Evolutionary conservation across 2,888 invertebrate genomes (phyloP), one percentile per base, ranked within the genome.

Genomic region (Campaea margaritaria): DNA sequence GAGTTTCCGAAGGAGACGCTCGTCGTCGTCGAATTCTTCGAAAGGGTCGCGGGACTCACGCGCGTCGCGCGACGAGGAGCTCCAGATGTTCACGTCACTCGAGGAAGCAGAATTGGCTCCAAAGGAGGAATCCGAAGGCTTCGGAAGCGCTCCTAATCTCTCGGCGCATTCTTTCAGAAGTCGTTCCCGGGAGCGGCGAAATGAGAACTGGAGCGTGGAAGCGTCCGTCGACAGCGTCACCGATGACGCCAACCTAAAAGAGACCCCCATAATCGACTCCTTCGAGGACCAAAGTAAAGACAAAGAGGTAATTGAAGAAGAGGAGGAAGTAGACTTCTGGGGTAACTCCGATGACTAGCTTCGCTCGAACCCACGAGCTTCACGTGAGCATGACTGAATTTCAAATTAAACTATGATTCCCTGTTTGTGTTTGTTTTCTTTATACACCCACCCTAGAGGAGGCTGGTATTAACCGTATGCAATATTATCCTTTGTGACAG

Each of bases 11-110:
- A 94, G 93, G 71, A 93, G 94, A 38, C 90, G 93, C 63, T 94
- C 94, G 41, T 94, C 94, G 65, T 94, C 94, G 48, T 91, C 93
- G 67, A 94, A 94, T 67, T 94, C 94, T 64, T 94, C 94, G 55
- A 91, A 84, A 73, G 94, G 94, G 14, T 94, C 94, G 57, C 93
- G 93, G 62, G 93, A 94, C 13, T 94, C 94, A 57, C 93, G 93
- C 62, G 93, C 93, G 61, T 94, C 94, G 28, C 93, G 94, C 57
- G 94, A 94, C 70, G 94, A 95, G 76, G 95, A 94, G 80, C 81
- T 94, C 38, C 93, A 93, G 84, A 93, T 94, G 87, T 94, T 94
- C 73, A 94, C 94, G 65, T 94, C 94, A 53, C 89, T 94, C 70
- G 94, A 94, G 79, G 94, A 94, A 79, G 93, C 93, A 65, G 94